Evolutionary conservation across 2,888 invertebrate genomes (phyloP), one percentile per base, ranked within the genome.

Genomic region (Pristionchus mayeri): DNA sequence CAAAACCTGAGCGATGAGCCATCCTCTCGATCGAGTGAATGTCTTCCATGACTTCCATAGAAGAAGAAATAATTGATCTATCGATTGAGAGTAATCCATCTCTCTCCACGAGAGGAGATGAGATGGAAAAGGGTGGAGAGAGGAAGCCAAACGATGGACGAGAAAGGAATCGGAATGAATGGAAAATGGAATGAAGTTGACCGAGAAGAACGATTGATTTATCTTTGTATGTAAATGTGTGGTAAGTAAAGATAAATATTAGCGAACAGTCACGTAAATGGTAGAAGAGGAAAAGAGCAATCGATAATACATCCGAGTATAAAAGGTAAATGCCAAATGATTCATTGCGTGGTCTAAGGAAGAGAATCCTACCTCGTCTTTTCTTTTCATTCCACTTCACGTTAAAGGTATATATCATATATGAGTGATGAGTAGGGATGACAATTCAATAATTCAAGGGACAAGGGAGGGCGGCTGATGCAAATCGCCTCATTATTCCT

Each of bases 41-140:
- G 76, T 48, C 30, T 76, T 76, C 76, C 76, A 76, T 50, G 50
- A 50, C 27, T 76, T 76, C 76, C 76, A 76, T 1, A 76, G 50
- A 27, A 76, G 76, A 24, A 76, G 48, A 34, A 18, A 30, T 24
- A 76, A 50, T 24, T 76, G 76, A 50, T 40, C 50, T 13, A 76
- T 2, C 13, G 30, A 34, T 34, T 63, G 30, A 63, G 63, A 63
- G 34, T 0, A 63, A 63, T 3, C 16, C 63, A 63, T 63, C 63
- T 63, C 63, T 63, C 63, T 63, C 63, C 7, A 63, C 24, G 63
- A 63, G 63, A 57, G 57, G 27, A 34, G 30, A n/a, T 34, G 54
- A n/a, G 24, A 63, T 18, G 34, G 27, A 21, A n/a, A 57, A 18
- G 2, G 54, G 24, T 54, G 54, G 3, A 27, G 63, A 63, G 34